A percentile compares a stretch with the other conserved stretches of the same genome.
Conservation (phyloP, 1,140 invertebrate genomes). For the Palaemon carinicauda region DNA sequence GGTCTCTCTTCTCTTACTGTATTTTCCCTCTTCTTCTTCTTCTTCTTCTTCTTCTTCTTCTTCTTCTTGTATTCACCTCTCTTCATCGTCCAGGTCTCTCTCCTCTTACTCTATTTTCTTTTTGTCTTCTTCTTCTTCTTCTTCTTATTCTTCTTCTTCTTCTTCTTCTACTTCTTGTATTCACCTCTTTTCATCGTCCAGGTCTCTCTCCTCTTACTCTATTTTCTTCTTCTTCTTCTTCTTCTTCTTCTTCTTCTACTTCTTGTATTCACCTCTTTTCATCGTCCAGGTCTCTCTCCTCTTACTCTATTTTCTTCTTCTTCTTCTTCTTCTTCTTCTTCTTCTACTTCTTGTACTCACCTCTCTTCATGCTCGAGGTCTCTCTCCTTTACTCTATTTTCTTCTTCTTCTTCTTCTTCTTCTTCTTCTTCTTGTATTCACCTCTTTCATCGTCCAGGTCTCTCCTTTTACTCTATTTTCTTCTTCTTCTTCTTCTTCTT, state of each 20-base stretch:
- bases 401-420: not conserved
- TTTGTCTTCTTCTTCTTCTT: not conserved
- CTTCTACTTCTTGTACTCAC: too few relatives aligned
- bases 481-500: not conserved
- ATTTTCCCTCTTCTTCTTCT: not conserved
- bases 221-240: not conserved
- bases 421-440: not conserved
- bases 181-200: not conserved
- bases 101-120: not conserved
- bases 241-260: not conserved
- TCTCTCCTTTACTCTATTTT: too few relatives aligned
- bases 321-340: too few relatives aligned
- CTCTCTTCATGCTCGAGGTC: too few relatives aligned
- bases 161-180: not conserved
- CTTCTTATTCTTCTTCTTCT: not conserved
- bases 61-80: not conserved
- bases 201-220: not conserved
- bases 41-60: not conserved
- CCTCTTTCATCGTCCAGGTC: not conserved
- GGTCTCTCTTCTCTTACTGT: not conserved
- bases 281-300: too few relatives aligned
- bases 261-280: not conserved
- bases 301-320: not conserved
- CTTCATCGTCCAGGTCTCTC: not conserved
- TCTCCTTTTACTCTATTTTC: not conserved